phyloP scores from a whole-genome alignment of 2,113 vertebrate genomes.

The Nasalis larvatus region DNA sequence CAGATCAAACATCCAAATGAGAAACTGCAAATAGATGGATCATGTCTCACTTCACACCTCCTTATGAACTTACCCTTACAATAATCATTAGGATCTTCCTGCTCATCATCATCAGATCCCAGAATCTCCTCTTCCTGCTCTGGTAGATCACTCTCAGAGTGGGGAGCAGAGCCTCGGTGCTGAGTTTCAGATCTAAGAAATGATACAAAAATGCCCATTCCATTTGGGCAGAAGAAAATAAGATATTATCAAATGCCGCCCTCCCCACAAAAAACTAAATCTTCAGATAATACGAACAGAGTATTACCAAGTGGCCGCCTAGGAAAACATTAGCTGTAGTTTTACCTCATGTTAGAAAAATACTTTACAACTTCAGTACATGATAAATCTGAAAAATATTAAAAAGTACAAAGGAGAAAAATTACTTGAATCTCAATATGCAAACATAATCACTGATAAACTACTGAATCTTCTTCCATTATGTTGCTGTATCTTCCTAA shows the following conservation, averaged over 20 bases:
- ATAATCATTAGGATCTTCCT: constrained; percentile 98
- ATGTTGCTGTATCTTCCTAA: neutral
- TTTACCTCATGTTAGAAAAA: neutral
- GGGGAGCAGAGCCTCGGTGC: constrained; percentile 88
- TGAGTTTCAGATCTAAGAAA: constrained; percentile 92
- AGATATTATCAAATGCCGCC: neutral
- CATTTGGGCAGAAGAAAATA: neutral
- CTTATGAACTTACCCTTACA: constrained; percentile 89
- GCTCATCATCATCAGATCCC: constrained; percentile 98
- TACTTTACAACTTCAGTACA: neutral
- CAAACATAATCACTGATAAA: constrained; percentile 20
- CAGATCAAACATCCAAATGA: neutral
- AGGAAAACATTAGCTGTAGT: neutral
- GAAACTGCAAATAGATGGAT: neutral
- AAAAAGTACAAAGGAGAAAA: constrained; percentile 3
- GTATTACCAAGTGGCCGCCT: neutral
- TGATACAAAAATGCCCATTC: constrained; percentile 33
- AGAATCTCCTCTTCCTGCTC: constrained; percentile 97
- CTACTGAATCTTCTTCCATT: neutral
- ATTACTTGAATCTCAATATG: neutral
- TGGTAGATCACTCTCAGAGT: constrained; percentile 90
- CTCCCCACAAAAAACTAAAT: neutral
- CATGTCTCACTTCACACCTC: neutral
- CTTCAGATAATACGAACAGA: neutral
- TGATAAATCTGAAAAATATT: constrained; percentile 9